Base-by-base conservation (phyloP, 2,113 vertebrate species). In the Seriola dumerili region DNA sequence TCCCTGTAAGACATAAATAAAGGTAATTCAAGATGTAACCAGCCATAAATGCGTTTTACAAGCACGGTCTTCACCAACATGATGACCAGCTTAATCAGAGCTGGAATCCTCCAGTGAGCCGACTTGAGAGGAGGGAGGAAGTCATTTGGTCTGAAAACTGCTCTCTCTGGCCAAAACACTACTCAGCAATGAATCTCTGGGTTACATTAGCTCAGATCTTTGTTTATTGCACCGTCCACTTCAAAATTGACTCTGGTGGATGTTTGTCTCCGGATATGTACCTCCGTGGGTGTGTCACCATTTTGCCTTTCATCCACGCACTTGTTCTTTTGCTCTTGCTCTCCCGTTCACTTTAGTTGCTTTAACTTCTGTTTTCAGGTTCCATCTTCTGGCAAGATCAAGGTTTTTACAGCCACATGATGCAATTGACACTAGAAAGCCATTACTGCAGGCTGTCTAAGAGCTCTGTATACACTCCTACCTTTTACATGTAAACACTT, bases 151-250 rank as follows among this genome's bases (percentile, higher is more conserved):
- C 50, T 44, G 64, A 82, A 78, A 83, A 72, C 73, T 68, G 77
- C 32, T 50, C 70, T 81, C n/a, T 83, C 36, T 8, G 72, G 80
- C 87, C 86, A 90, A 83, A 82, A 73, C 19, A 5, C 65, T 70
- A 74, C 83, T 83, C 73, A 76, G 63, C 63, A 50, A 64, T 72
- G 63, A 80, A 83, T 85, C 77, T 80, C 84, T 86, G 87, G 76
- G 83, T 84, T 90, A 85, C 87, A 89, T 90, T 89, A 90, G 34
- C 76, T 62, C 57, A 38, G 80, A 78, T 84, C 83, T 88, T 63
- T 89, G 89, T 89, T 92, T 89, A 91, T 83, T 57, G 64, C 86
- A 78, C 42, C 16, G 4, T 64, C 80, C 42, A 84, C 73, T 78
- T 85, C 63, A 61, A 63, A 83, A 82, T 17, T 38, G 36, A 63